Evolutionary conservation across 2,113 vertebrate species (phyloP).

Genomic region (Rhea americana): DNA sequence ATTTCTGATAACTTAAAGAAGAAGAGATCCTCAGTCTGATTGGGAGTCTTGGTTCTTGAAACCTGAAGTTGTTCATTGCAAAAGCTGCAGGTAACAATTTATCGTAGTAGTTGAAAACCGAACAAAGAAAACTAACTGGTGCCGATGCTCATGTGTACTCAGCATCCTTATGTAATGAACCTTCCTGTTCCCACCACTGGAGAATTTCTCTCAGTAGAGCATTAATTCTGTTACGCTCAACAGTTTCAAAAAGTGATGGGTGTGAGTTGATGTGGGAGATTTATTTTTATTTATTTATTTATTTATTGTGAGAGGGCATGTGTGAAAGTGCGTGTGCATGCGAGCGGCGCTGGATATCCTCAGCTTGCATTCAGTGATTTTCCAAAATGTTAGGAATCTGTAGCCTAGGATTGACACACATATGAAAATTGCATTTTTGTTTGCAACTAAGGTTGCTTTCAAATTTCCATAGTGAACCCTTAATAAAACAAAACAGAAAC

Average conservation of each 20-base stretch:
- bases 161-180: background rate
- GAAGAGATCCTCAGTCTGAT: background rate
- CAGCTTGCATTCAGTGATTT: background rate
- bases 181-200: background rate
- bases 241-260: background rate
- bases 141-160: background rate
- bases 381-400: background rate
- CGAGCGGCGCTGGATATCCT: background rate
- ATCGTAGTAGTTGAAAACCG: background rate
- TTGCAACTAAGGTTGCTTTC: background rate
- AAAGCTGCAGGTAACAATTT: background rate
- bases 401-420: background rate
- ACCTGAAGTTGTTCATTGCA: background rate
- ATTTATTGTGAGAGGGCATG: no score
- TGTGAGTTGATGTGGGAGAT: background rate
- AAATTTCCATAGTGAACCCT: background rate
- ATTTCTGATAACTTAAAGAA: background rate
- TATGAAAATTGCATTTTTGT: background rate
- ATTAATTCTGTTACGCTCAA: background rate
- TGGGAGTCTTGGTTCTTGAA: background rate
- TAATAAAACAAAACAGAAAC: background rate
- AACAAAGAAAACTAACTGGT: background rate
- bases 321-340: no score
- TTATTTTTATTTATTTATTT: background rate
- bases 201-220: background rate